phyloP scores from a whole-genome alignment of 2,113 vertebrate genomes.

The Ranitomeya imitator region DNA sequence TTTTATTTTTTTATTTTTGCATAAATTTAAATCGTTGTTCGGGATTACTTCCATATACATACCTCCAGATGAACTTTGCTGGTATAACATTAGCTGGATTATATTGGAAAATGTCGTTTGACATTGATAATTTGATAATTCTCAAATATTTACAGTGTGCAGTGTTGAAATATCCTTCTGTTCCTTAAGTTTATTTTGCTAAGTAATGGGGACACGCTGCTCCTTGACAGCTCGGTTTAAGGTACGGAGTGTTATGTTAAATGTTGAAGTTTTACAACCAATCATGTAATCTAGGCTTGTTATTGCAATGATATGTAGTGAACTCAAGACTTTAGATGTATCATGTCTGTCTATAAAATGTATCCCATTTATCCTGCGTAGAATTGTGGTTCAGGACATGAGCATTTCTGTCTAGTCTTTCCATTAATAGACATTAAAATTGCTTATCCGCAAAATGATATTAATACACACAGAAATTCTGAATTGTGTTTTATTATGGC shows the following conservation, averaged over 20 bases:
- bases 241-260: background rate
- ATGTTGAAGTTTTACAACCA: background rate
- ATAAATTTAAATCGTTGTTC: too few relatives aligned
- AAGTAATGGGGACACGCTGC: background rate
- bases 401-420: background rate
- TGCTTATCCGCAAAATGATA: background rate
- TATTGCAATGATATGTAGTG: background rate
- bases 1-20: too few relatives aligned
- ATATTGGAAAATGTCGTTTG: background rate
- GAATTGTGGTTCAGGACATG: background rate
- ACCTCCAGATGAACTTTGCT: background rate
- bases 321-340: background rate
- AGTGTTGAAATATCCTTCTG: background rate
- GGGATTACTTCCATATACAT: background rate
- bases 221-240: background rate
- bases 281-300: background rate
- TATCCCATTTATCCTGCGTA: background rate
- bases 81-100: background rate
- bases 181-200: conserved; percentile 28
- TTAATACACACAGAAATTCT: background rate
- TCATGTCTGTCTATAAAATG: background rate
- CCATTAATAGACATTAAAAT: background rate
- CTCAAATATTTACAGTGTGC: background rate
- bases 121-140: background rate
- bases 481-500: background rate